These are phyloP conservation scores for Styela plicata DNA, from an alignment of 23 tunicate genomes.

Conservation along the genomic window DNA sequence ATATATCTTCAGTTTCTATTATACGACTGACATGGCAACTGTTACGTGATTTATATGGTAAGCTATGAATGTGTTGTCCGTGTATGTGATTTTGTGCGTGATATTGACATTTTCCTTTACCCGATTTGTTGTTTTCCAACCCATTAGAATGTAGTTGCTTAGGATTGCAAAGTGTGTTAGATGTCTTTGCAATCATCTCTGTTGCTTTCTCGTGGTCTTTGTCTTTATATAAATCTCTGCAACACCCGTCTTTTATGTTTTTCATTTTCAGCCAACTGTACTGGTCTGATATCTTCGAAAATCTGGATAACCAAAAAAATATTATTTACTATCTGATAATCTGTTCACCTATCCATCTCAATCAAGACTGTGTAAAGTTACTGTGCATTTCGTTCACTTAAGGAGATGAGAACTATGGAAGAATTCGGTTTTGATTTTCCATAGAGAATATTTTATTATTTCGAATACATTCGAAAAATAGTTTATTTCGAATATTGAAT, in stretches of 20 bases:
- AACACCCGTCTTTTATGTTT: background rate
- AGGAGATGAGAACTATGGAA: too few relatives aligned
- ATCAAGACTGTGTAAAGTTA: too few relatives aligned
- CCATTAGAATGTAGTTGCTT: background rate
- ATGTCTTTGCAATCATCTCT: background rate
- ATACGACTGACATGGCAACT: background rate
- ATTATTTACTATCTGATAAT: too few relatives aligned
- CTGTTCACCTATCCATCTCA: too few relatives aligned
- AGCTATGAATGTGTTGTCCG: background rate
- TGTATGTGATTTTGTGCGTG: background rate
- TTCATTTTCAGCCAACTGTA: background rate
- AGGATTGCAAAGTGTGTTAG: background rate
- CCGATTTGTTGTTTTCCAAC: background rate
- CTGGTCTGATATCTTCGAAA: background rate
- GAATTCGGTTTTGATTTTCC: too few relatives aligned
- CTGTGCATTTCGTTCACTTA: too few relatives aligned
- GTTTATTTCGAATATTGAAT: too few relatives aligned
- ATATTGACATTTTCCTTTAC: background rate
- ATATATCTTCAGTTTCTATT: background rate
- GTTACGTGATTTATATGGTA: background rate
- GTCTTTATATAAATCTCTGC: background rate
- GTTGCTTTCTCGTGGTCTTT: background rate
- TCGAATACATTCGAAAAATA: too few relatives aligned
- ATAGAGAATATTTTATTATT: too few relatives aligned
- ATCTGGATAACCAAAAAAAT: too few relatives aligned